Percentiles rank a stretch among this genome's conserved stretches.
phyloP scores from a whole-genome alignment of 2,113 vertebrate genomes.

The Spheniscus mendiculus region DNA sequence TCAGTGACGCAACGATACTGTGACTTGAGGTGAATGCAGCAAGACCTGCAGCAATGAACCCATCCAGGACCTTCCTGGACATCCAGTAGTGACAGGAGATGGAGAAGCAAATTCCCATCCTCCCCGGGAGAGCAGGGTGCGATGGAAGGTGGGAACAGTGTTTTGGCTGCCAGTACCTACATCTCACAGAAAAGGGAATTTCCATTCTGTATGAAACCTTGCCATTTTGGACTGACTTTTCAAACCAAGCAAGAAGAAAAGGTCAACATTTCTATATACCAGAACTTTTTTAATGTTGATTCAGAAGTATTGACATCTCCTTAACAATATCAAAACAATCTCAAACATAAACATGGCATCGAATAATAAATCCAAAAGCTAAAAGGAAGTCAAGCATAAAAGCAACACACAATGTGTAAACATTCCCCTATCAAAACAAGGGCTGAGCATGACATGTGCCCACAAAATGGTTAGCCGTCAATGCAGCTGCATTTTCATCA shows the following conservation, averaged over 20 bases:
- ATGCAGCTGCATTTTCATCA: not conserved
- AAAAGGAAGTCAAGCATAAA: constrained; percentile 19
- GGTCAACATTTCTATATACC: constrained; percentile 46
- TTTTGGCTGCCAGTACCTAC: not conserved
- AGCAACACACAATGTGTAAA: not conserved
- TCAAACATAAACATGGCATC: not conserved
- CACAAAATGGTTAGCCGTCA: not conserved
- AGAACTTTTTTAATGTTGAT: constrained; percentile 21
- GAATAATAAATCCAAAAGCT: constrained; percentile 7
- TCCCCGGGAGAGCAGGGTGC: not conserved
- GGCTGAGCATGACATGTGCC: not conserved
- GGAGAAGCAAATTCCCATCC: not conserved
- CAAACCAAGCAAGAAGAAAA: constrained; percentile 29
- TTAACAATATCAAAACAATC: constrained; percentile 35
- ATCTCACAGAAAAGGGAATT: not conserved
- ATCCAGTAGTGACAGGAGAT: not conserved
- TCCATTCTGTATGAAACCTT: constrained; percentile 7
- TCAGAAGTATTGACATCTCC: constrained; percentile 32
- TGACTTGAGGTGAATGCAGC: not conserved
- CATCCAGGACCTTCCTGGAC: not conserved
- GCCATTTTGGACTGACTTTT: constrained; percentile 50
- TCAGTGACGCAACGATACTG: not conserved
- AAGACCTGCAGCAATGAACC: not conserved
- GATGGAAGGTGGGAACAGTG: not conserved
- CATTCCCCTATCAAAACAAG: not conserved